phyloP scores from a whole-genome alignment of 2,797 vertebrate species.

The Trematomus bernacchii region DNA sequence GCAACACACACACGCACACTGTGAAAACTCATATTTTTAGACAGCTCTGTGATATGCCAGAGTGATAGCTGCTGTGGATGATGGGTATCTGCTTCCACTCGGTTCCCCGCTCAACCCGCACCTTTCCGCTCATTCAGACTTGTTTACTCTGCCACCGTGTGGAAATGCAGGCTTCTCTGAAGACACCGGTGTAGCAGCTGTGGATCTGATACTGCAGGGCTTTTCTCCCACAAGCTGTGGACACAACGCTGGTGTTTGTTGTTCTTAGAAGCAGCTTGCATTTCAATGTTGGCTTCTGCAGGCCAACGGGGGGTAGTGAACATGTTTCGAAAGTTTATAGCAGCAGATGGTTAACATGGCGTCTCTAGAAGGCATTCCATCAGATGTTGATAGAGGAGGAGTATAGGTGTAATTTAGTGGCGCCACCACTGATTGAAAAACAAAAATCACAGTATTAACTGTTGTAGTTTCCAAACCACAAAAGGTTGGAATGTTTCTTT shows the following conservation, averaged over 20 bases:
- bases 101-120: slow-evolving; percentile 62
- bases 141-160: slow-evolving; percentile 83
- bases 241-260: slow-evolving; percentile 59
- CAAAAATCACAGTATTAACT: slow-evolving; percentile 43
- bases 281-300: slow-evolving; percentile 59
- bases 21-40: slow-evolving; percentile 75
- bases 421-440: slow-evolving; percentile 32
- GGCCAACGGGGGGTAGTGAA: slow-evolving; percentile 7
- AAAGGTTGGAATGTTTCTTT: slow-evolving; percentile 40
- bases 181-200: slow-evolving; percentile 60
- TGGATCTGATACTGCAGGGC: slow-evolving; percentile 68
- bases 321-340: slow-evolving; percentile 29
- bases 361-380: slow-evolving; percentile 3
- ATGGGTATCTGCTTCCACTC: slow-evolving; percentile 76
- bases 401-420: slow-evolving; percentile 30
- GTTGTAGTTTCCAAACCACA: slow-evolving; percentile 45
- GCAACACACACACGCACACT: slow-evolving; percentile 26
- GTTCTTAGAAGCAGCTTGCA: slow-evolving; percentile 58
- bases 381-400: slow-evolving; percentile 35
- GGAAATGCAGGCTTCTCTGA: slow-evolving; percentile 80
- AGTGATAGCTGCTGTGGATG: slow-evolving; percentile 60
- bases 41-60: slow-evolving; percentile 51
- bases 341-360: slow-evolving; percentile 12
- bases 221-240: slow-evolving; percentile 36
- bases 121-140: slow-evolving; percentile 57